Evolutionary conservation across 2,113 vertebrate species (phyloP).

Genomic region (Circaetus cinerascens): DNA sequence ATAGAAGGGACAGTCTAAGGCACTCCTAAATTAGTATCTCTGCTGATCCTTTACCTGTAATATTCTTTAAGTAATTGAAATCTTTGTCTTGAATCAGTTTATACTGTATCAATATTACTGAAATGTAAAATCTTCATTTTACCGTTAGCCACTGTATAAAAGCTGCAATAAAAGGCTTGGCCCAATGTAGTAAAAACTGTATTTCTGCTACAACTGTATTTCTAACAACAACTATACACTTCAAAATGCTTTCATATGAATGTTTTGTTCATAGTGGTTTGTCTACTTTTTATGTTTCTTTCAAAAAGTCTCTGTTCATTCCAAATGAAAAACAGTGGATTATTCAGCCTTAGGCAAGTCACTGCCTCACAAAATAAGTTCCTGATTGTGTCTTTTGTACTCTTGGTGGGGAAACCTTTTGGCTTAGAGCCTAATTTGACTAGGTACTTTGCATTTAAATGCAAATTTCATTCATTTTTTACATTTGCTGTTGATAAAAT

Average conservation of each 20-base stretch:
- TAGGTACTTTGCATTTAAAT: neutral
- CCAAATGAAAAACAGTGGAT: neutral
- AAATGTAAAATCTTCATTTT: neutral
- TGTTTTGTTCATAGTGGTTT: neutral
- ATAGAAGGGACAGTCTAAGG: slow-evolving; percentile 6
- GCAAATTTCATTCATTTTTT: neutral
- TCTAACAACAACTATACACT: neutral
- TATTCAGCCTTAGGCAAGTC: neutral
- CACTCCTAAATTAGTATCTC: slow-evolving; percentile 31
- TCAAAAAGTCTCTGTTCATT: neutral
- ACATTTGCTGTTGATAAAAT: neutral
- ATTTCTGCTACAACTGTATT: neutral
- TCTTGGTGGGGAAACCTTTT: neutral
- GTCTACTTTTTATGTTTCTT: neutral
- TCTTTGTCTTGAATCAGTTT: neutral
- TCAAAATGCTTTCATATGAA: neutral
- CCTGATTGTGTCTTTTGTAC: neutral
- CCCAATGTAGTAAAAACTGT: neutral
- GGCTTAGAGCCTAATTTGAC: neutral
- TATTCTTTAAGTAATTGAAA: slow-evolving; percentile 9
- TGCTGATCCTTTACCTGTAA: slow-evolving; percentile 33
- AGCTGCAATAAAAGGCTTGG: neutral
- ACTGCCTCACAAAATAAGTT: neutral
- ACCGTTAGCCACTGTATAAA: neutral
- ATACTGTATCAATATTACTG: neutral